Conservation (phyloP, 2,888 invertebrate genomes). For the Hofmannophila pseudospretella region DNA sequence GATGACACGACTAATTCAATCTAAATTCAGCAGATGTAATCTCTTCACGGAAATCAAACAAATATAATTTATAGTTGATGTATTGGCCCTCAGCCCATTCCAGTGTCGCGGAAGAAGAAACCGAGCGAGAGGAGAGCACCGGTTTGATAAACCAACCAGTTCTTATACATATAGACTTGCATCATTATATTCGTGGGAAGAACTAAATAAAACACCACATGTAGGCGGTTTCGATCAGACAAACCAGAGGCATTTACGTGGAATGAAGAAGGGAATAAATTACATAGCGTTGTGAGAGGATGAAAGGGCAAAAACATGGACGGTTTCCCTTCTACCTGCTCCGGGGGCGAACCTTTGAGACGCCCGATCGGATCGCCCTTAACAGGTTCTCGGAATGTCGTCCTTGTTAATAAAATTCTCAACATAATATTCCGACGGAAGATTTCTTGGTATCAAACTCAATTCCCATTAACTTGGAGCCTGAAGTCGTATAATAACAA, state of each 20-base stretch:
- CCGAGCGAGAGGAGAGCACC: constrained; percentile 47
- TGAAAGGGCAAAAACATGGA: constrained; percentile 42
- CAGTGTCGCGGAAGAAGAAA: constrained; percentile 53
- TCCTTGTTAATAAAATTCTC: constrained; percentile 33
- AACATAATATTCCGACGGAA: constrained; percentile 23
- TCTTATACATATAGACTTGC: constrained; percentile 18
- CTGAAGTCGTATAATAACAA: constrained; percentile 4
- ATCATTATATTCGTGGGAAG: constrained; percentile 42
- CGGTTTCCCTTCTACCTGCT: constrained; percentile 39
- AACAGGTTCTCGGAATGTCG: constrained; percentile 42
- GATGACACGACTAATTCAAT: no score
- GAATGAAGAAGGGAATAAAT: constrained; percentile 42
- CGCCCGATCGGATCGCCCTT: constrained; percentile 29
- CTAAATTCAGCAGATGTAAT: no score
- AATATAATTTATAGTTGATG: constrained; percentile 54
- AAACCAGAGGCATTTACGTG: constrained; percentile 33
- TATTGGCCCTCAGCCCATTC: constrained; percentile 40
- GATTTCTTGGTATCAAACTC: constrained; percentile 28
- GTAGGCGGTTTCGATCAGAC: constrained; percentile 21
- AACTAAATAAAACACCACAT: constrained; percentile 33
- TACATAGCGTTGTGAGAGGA: constrained; percentile 36
- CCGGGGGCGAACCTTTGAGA: constrained; percentile 31
- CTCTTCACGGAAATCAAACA: constrained; percentile 50
- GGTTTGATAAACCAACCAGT: constrained; percentile 45
- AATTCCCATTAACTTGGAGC: constrained; percentile 12